A percentile compares a stretch with the other conserved stretches of the same genome.
These are phyloP conservation scores for Tenebrio molitor DNA, from an alignment of 1,140 invertebrate genomes.

Conservation along the genomic window DNA sequence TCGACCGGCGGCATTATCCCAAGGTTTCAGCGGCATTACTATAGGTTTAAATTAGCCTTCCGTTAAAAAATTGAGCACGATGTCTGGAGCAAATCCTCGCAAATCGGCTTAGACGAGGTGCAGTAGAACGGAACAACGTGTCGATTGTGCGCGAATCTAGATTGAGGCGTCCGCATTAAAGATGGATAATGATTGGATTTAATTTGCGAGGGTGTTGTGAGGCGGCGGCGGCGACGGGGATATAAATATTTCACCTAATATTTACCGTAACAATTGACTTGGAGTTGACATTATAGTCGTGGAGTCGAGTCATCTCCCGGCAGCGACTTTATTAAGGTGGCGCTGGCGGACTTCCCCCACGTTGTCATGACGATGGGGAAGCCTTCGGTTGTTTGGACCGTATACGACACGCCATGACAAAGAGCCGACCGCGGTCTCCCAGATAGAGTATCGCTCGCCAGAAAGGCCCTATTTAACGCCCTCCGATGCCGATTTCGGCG, in stretches of 20 bases:
- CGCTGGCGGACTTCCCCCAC: slow-evolving; percentile 23
- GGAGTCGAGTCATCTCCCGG: slow-evolving; percentile 35
- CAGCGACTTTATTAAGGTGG: slow-evolving; percentile 50
- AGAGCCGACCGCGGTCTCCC: slow-evolving; percentile 26
- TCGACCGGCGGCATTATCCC: slow-evolving; percentile 9
- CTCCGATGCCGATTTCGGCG: slow-evolving; percentile 24
- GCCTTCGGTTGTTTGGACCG: slow-evolving; percentile 44
- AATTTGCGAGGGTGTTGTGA: slow-evolving; percentile 1
- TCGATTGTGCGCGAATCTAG: slow-evolving; percentile 25
- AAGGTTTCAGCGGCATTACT: slow-evolving; percentile 21
- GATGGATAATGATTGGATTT: slow-evolving; percentile 12
- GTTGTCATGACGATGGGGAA: slow-evolving; percentile 43
- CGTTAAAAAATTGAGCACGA: slow-evolving; percentile 34
- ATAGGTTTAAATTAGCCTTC: slow-evolving; percentile 35
- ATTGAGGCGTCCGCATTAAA: slow-evolving; percentile 23
- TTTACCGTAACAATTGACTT: slow-evolving; percentile 51
- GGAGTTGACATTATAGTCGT: slow-evolving; percentile 50
- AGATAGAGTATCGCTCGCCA: slow-evolving; percentile 39
- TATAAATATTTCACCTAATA: slow-evolving; percentile 51
- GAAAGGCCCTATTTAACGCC: slow-evolving; percentile 44
- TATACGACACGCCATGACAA: slow-evolving; percentile 38
- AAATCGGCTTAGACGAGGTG: slow-evolving; percentile 46
- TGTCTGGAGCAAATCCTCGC: slow-evolving; percentile 20
- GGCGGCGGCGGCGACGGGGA: not conserved
- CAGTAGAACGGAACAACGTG: slow-evolving; percentile 40